Percentiles rank a stretch among this genome's conserved stretches.
These are phyloP conservation scores for Drosophila orosa DNA, from an alignment of 1,140 invertebrate genomes.

Conservation along the genomic window DNA sequence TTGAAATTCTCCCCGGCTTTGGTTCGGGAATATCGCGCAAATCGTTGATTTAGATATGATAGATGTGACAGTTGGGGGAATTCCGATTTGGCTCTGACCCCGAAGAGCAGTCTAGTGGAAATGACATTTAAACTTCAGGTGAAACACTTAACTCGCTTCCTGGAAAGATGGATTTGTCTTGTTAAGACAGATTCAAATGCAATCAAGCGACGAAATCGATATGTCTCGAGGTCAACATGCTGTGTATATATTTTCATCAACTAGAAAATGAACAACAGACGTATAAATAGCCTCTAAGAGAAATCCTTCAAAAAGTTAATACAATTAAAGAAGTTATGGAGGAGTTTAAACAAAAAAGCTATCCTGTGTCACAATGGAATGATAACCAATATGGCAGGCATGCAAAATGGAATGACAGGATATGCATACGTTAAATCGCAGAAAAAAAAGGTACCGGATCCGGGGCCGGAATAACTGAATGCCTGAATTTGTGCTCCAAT, in stretches of 20 bases:
- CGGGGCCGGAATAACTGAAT: constrained; percentile 12
- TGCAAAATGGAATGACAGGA: constrained; percentile 20
- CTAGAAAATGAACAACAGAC: neutral
- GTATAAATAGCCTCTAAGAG: neutral
- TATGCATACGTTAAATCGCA: constrained; percentile 13
- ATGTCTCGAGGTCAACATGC: constrained; percentile 2
- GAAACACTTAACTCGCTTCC: constrained; percentile 5
- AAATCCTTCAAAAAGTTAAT: neutral
- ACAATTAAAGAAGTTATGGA: neutral
- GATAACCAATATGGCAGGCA: constrained; percentile 2
- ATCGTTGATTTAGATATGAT: constrained; percentile 14
- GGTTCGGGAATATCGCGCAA: constrained; percentile 7
- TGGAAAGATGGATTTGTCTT: constrained; percentile 2
- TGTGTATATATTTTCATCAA: neutral
- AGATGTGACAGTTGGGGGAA: constrained; percentile 17
- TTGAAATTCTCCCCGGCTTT: constrained; percentile 34
- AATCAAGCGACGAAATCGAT: constrained; percentile 6
- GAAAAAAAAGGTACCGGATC: constrained; percentile 16
- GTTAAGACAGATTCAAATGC: neutral
- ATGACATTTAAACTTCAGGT: constrained; percentile 22
- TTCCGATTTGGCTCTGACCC: constrained; percentile 43
- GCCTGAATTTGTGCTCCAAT: constrained; percentile 63
- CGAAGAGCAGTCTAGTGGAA: constrained; percentile 40
- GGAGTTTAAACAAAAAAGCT: neutral
- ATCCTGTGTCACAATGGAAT: constrained; percentile 5